A percentile compares a stretch with the other conserved stretches of the same genome.
phyloP scores from a whole-genome alignment of 2,797 vertebrate species.

The Triplophysa yarkandensis region DNA sequence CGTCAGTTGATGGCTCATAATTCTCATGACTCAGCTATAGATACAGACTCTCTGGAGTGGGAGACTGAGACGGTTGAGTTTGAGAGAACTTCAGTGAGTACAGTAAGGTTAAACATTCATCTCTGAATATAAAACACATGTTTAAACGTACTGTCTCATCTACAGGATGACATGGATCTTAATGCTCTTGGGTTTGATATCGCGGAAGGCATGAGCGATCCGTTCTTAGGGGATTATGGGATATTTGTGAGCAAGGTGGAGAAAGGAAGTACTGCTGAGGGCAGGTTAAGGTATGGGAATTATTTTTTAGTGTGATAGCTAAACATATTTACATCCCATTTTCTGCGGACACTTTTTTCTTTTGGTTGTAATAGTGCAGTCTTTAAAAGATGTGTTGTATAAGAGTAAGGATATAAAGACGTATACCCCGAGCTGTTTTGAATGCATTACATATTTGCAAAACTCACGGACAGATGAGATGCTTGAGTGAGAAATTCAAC shows the following conservation, averaged over 20 bases:
- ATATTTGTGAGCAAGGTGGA: constrained; percentile 97
- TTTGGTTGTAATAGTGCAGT: too few species aligned
- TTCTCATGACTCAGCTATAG: constrained; percentile 96
- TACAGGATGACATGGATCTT: constrained; percentile 92
- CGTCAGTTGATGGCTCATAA: constrained; percentile 93
- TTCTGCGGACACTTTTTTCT: too few species aligned
- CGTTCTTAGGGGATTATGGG: constrained; percentile 91
- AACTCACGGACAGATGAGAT: too few species aligned
- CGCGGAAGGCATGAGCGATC: constrained; percentile 91
- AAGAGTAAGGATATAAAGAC: too few species aligned
- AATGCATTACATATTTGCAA: too few species aligned
- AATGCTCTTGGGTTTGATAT: constrained; percentile 96
- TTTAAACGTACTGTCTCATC: neutral
- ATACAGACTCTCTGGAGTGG: constrained; percentile 97
- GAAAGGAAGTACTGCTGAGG: constrained; percentile 96
- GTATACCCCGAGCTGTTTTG: too few species aligned
- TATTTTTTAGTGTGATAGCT: neutral
- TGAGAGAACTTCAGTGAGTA: constrained; percentile 88
- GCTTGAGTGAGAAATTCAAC: too few species aligned
- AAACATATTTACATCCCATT: neutral
- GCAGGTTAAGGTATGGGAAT: constrained; percentile 85
- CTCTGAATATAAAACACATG: neutral
- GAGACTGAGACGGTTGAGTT: constrained; percentile 97
- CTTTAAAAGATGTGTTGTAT: too few species aligned
- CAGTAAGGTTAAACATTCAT: neutral